Evolutionary conservation across 2,888 invertebrate genomes (phyloP).

Genomic region (Abrostola triplasia): DNA sequence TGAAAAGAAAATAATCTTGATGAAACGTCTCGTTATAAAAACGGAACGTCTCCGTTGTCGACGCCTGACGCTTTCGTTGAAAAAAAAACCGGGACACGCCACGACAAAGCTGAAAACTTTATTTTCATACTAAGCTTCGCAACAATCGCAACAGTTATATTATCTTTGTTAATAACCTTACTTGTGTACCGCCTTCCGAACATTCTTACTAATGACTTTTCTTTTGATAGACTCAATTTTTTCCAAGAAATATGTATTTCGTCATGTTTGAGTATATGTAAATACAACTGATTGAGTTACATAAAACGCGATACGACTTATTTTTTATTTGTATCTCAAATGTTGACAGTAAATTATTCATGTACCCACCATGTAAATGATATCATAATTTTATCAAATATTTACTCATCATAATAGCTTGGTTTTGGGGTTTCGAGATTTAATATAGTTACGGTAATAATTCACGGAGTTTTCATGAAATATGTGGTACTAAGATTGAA

Average conservation of each 20-base stretch:
- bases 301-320: conserved; percentile 18
- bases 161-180: conserved; percentile 73
- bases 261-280: conserved; percentile 15
- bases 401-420: conserved; percentile 20
- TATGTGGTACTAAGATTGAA: conserved; percentile 9
- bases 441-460: conserved; percentile 21
- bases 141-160: conserved; percentile 69
- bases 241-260: conserved; percentile 23
- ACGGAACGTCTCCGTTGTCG: conserved; percentile 68
- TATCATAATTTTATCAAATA: conserved; percentile 30
- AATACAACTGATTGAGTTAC: conserved; percentile 25
- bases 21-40: conserved; percentile 80
- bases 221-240: conserved; percentile 41
- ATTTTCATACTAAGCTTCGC: conserved; percentile 69
- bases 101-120: conserved; percentile 72
- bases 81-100: conserved; percentile 72
- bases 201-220: conserved; percentile 49
- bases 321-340: conserved; percentile 27
- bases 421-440: conserved; percentile 17
- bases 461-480: conserved; percentile 17
- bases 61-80: conserved; percentile 63
- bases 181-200: conserved; percentile 56
- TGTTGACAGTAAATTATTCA: conserved; percentile 17
- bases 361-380: conserved; percentile 28
- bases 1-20: conserved; percentile 83